Evolutionary conservation across 2,888 invertebrate genomes (phyloP).

Genomic region (Stenodema calcarata): DNA sequence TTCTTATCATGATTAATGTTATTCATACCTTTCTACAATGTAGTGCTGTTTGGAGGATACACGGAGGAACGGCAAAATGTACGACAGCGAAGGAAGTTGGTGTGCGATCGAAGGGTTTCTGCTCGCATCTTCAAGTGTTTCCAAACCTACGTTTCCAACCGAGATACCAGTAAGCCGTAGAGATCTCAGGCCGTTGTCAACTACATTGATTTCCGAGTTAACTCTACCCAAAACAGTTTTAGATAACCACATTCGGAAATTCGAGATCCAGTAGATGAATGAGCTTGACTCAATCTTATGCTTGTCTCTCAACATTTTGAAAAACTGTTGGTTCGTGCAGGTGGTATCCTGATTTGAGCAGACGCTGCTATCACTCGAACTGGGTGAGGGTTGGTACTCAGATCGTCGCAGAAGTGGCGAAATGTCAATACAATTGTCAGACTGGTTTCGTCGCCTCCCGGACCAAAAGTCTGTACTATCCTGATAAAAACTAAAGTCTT

Average conservation of each 20-base stretch:
- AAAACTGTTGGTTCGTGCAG: constrained; percentile 63
- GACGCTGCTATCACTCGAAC: constrained; percentile 43
- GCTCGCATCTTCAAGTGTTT: constrained; percentile 76
- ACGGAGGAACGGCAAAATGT: constrained; percentile 81
- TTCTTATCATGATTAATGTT: constrained; percentile 65
- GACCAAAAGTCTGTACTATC: constrained; percentile 35
- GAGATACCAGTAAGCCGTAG: constrained; percentile 73
- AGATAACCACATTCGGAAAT: constrained; percentile 85
- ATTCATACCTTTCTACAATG: constrained; percentile 70
- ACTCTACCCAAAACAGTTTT: constrained; percentile 80
- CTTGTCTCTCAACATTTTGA: constrained; percentile 67
- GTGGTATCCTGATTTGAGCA: constrained; percentile 53
- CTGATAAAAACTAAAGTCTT: constrained; percentile 22
- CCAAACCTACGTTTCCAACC: constrained; percentile 74
- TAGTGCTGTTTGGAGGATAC: constrained; percentile 85
- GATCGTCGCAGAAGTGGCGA: constrained; percentile 32
- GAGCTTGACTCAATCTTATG: constrained; percentile 71
- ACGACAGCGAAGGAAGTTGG: constrained; percentile 66
- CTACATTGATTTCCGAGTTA: constrained; percentile 74
- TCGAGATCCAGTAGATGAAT: constrained; percentile 80
- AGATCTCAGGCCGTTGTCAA: constrained; percentile 74
- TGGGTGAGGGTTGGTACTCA: constrained; percentile 31
- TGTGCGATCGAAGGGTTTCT: constrained; percentile 61
- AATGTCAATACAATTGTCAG: constrained; percentile 32
- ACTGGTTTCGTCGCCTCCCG: not conserved